phyloP scores from a whole-genome alignment of 2,797 vertebrate species.

The Sebastes cheni region DNA sequence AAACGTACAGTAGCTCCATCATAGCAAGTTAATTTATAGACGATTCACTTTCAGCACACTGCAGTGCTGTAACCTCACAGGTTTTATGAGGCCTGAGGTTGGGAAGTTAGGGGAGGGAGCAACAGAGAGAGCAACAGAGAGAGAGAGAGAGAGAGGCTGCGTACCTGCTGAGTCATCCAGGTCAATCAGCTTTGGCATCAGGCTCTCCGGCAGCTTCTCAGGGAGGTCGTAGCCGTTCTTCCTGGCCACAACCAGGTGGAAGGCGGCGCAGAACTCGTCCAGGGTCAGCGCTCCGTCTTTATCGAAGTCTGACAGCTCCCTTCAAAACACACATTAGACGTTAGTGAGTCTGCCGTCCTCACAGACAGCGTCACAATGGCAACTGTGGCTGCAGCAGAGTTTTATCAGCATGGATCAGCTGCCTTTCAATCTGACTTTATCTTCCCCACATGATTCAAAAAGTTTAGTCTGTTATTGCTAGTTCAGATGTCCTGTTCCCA shows the following conservation, averaged over 20 bases:
- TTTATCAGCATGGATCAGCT: background rate
- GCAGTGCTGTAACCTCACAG: background rate
- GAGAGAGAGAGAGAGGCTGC: background rate
- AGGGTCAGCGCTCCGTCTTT: constrained; percentile 97
- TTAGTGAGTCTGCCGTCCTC: background rate
- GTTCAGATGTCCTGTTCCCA: background rate
- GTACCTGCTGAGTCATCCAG: constrained; percentile 96
- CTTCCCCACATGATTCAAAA: background rate
- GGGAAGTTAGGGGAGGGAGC: background rate
- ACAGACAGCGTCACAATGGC: background rate
- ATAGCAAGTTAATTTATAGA: background rate
- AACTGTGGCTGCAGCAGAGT: background rate
- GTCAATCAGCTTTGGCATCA: constrained; percentile 99
- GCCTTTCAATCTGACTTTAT: background rate
- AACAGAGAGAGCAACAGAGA: background rate
- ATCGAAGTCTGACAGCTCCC: constrained; percentile 99
- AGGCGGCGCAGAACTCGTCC: constrained; percentile 98
- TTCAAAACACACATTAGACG: constrained; percentile 57
- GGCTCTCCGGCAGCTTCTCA: constrained; percentile 97
- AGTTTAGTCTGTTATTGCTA: background rate
- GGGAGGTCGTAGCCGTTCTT: constrained; percentile 99
- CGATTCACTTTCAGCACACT: background rate
- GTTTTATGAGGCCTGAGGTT: constrained; percentile 16
- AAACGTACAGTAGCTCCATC: background rate
- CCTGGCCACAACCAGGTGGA: constrained; percentile 97